phyloP scores from a whole-genome alignment of 2,797 vertebrate species.

The Margarornis squamiger region DNA sequence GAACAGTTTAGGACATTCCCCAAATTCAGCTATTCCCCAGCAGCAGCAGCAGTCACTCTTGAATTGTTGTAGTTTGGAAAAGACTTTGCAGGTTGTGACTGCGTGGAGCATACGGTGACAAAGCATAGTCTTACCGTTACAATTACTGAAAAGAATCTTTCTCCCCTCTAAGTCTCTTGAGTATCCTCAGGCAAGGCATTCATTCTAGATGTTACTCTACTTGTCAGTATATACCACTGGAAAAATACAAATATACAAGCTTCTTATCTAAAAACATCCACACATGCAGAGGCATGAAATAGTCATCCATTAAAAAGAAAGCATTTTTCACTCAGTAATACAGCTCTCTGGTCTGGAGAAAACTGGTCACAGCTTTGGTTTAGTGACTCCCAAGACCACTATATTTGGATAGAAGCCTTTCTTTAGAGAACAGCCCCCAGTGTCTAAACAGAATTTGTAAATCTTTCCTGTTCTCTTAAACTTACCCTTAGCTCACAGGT shows the following conservation, averaged over 20 bases:
- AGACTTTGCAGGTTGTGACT: background rate
- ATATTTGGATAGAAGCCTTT: background rate
- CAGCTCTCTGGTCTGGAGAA: background rate
- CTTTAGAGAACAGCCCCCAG: rapidly evolving
- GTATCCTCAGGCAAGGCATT: background rate
- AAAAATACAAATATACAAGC: background rate
- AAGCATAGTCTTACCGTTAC: background rate
- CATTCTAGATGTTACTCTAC: background rate
- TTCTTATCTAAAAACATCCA: background rate
- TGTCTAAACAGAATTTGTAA: background rate
- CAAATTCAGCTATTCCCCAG: background rate
- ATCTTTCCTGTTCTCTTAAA: background rate
- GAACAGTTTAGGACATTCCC: background rate
- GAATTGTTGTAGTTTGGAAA: background rate
- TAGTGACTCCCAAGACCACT: background rate
- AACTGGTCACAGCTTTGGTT: background rate
- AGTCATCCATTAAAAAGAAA: background rate
- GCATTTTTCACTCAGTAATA: background rate
- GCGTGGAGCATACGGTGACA: rapidly evolving
- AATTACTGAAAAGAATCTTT: background rate
- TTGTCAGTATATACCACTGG: background rate
- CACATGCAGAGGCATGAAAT: background rate
- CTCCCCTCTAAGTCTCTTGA: background rate
- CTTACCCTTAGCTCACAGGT: background rate
- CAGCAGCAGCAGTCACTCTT: background rate